Percentiles rank a stretch among this genome's conserved stretches.
Conservation (phyloP, 2,113 vertebrate genomes). For the Nanorana parkeri region DNA sequence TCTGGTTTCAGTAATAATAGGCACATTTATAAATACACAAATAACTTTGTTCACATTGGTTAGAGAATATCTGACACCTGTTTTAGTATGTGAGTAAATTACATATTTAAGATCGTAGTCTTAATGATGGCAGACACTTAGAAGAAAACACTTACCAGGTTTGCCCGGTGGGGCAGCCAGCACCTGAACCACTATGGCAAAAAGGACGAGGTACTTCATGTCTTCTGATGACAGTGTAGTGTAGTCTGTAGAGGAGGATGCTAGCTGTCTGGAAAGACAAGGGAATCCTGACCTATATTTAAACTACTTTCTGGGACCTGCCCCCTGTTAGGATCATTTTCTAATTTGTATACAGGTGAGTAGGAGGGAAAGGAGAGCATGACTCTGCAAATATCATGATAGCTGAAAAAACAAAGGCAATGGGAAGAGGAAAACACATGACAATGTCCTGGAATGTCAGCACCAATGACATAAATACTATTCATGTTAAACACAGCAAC, state of each 20-base stretch:
- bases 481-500: background rate
- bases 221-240: background rate
- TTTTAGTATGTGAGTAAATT: no score
- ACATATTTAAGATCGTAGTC: no score
- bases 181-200: constrained; percentile 13
- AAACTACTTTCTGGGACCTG: background rate
- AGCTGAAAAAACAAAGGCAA: background rate
- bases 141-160: constrained; percentile 5
- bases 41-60: no score
- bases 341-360: background rate
- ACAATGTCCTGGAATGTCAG: background rate
- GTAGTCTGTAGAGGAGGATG: background rate
- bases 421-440: background rate
- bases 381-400: constrained; percentile 12
- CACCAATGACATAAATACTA: background rate
- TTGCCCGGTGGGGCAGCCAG: background rate
- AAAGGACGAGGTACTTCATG: constrained; percentile 30
- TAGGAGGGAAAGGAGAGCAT: background rate
- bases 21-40: no score
- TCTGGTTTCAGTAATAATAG: no score
- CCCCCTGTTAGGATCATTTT: background rate
- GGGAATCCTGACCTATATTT: background rate
- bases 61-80: no score
- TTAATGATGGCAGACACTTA: no score
- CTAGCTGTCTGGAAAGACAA: background rate